Evolutionary conservation across 2,888 invertebrate genomes (phyloP).

Genomic region (Drosophila dives): DNA sequence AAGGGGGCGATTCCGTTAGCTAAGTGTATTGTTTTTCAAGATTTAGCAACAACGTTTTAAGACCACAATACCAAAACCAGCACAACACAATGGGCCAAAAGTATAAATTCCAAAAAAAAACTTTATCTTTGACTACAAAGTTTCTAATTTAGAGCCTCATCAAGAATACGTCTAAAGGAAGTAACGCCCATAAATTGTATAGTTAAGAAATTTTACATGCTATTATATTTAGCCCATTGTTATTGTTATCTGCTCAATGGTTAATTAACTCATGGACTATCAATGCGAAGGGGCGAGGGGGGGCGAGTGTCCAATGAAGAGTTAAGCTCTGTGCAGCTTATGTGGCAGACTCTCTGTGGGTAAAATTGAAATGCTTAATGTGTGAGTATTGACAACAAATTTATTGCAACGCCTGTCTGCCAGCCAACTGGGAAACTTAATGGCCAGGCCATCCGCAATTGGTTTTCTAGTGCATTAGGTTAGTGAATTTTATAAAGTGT

Average conservation of each 20-base stretch:
- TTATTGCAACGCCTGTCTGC: constrained; percentile 45
- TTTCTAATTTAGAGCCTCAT: not conserved
- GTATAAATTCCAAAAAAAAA: constrained; percentile 4
- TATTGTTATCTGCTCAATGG: constrained; percentile 22
- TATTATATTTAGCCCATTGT: constrained; percentile 28
- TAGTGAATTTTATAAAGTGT: constrained; percentile 50
- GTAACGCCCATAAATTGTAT: too few species aligned
- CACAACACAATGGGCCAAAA: constrained; percentile 12
- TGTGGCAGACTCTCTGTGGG: constrained; percentile 27
- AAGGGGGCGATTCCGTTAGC: constrained; percentile 25
- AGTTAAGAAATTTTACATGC: not conserved
- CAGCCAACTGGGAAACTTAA: constrained; percentile 12
- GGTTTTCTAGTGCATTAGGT: constrained; percentile 51
- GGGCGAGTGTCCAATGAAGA: constrained; percentile 22
- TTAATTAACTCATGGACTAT: constrained; percentile 61
- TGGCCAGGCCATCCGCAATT: constrained; percentile 56
- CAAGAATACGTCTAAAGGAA: not conserved
- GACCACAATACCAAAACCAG: constrained; percentile 7
- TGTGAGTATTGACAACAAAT: constrained; percentile 26
- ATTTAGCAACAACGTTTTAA: constrained; percentile 17
- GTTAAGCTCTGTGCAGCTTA: constrained; percentile 56
- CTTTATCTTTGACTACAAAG: not conserved
- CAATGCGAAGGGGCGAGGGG: constrained; percentile 21
- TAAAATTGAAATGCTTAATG: constrained; percentile 57
- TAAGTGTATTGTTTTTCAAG: constrained; percentile 64